phyloP scores from a whole-genome alignment of 2,797 vertebrate species.

The Erithacus rubecula region DNA sequence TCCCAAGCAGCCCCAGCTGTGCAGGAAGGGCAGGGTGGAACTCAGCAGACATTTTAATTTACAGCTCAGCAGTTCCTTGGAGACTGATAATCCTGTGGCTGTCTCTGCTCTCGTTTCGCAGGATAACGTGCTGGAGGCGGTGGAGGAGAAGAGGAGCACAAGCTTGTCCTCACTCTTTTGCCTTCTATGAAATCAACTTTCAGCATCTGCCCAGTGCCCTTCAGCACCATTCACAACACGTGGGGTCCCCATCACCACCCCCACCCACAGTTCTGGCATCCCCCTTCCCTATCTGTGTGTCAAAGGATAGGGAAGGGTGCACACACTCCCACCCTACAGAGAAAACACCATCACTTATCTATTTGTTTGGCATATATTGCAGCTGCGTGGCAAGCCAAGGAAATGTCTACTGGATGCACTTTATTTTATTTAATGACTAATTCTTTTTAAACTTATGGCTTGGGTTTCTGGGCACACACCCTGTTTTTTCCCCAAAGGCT shows the following conservation, averaged over 20 bases:
- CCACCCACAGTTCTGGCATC: background rate
- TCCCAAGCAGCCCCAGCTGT: background rate
- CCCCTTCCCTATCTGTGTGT: background rate
- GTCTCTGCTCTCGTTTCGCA: slow-evolving; percentile 42
- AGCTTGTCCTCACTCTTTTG: background rate
- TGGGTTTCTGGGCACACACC: background rate
- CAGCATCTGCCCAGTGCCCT: background rate
- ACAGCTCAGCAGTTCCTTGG: background rate
- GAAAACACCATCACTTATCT: background rate
- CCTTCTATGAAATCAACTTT: slow-evolving; percentile 18
- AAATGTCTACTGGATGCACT: slow-evolving; percentile 61
- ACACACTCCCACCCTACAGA: background rate
- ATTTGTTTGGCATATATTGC: slow-evolving; percentile 24
- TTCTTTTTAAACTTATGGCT: slow-evolving; percentile 34
- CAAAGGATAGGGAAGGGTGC: background rate
- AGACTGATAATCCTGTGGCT: background rate
- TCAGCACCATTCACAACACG: background rate
- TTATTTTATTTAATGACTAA: slow-evolving; percentile 68
- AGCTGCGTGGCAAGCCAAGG: slow-evolving; percentile 51
- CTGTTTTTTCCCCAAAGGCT: background rate
- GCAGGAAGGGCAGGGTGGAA: background rate
- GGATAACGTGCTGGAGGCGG: slow-evolving; percentile 23
- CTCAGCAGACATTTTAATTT: slow-evolving; percentile 17
- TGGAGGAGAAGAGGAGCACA: slow-evolving; percentile 50
- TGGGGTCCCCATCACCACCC: background rate